phyloP scores from a whole-genome alignment of 2,113 vertebrate genomes.

The Ammodytes dubius region DNA sequence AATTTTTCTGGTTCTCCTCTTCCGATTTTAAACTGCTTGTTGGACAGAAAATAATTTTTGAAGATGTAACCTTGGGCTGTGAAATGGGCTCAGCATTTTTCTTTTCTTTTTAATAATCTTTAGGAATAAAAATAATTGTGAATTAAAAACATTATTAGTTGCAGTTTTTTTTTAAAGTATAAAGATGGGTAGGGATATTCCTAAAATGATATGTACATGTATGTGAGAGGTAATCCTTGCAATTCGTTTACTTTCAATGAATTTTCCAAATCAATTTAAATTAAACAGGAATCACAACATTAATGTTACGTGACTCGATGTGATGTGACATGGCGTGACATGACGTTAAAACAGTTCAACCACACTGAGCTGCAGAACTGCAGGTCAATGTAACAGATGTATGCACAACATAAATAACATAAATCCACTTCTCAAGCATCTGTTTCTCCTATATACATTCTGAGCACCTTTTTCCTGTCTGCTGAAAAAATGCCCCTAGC shows the following conservation, averaged over 20 bases:
- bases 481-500: constrained; percentile 22
- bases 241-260: background rate
- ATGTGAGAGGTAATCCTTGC: background rate
- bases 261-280: background rate
- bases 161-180: background rate
- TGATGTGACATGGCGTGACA: background rate
- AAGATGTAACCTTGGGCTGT: no score
- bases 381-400: background rate
- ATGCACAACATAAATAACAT: background rate
- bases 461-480: constrained; percentile 17
- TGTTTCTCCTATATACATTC: constrained; percentile 32
- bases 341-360: background rate
- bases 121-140: background rate
- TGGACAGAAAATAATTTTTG: background rate
- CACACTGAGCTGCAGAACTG: background rate
- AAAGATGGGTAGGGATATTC: background rate
- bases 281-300: background rate
- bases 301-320: no score
- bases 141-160: no score
- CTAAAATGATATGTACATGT: background rate
- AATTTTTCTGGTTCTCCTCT: background rate
- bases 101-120: background rate
- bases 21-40: background rate
- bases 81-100: background rate
- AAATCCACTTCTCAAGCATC: background rate